Base-by-base conservation (phyloP, 2,113 vertebrate genomes). In the Poeciliopsis turrubarensis region DNA sequence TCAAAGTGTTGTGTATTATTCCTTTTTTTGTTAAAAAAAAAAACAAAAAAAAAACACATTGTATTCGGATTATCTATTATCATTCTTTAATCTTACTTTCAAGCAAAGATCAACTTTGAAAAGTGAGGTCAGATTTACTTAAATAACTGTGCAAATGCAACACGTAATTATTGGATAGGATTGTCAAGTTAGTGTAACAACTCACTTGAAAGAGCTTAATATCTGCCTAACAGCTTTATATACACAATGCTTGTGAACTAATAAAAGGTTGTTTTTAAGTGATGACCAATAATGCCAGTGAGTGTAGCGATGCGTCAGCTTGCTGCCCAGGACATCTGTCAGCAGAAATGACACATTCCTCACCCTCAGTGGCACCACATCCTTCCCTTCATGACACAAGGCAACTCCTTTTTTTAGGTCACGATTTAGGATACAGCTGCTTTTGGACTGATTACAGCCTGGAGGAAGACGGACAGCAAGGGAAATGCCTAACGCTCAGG, bases 311-410 rank as follows among this genome's bases (percentile, higher is more conserved):
- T 75, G 82, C 60, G 78, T 90, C 89, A 87, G 88, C 87, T 29
- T 11, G 19, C 78, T 29, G 47, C 74, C 66, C 86, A 89, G 87
- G 81, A 91, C 87, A 61, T 82, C 73, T 78, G 86, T 90, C 91
- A 93, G 91, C 92, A 92, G 68, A 91, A 92, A 87, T 87, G 70
- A 83, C 71, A 80, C 90, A 91, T 91, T 89, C 87, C 75, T 85
- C 34, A 61, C 60, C 60, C 72, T 60, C 86, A 44, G 66, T 14
- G 44, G 70, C 79, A 79, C 90, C 87, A 94, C 90, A 93, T 94
- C 93, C 92, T 92, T 92, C 90, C 89, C 80, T 75, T 68, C 67
- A 29, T 70, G 85, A 82, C 73, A 73, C 12, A 27, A 51, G 73
- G 85, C 51, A 57, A 25, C 84, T 91, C 80, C 91, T 89, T 88